These are phyloP conservation scores for Penaeus monodon DNA, from an alignment of 2,888 invertebrate genomes.

Conservation along the genomic window DNA sequence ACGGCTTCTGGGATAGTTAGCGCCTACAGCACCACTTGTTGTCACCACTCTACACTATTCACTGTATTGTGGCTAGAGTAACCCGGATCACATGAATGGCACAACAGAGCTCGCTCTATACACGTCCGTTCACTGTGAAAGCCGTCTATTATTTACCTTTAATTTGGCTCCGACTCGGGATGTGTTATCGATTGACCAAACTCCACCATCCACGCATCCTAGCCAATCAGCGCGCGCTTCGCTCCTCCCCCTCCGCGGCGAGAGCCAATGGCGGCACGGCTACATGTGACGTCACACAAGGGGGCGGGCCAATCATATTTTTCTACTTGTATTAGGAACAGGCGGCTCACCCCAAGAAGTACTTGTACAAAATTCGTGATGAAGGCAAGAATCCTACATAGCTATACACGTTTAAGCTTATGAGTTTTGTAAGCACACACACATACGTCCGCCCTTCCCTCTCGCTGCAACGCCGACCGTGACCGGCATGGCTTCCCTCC, in stretches of 20 bases:
- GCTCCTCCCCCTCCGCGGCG: conserved; percentile 33
- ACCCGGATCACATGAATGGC: conserved; percentile 63
- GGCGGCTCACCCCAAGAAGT: conserved; percentile 29
- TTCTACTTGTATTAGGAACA: conserved; percentile 51
- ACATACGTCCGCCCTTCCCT: not conserved
- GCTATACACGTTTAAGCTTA: conserved; percentile 35
- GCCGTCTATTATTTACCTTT: conserved; percentile 66
- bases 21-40: conserved; percentile 58
- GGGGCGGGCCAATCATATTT: conserved; percentile 55
- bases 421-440: conserved; percentile 1
- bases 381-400: conserved; percentile 51
- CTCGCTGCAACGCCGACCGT: conserved; percentile 5
- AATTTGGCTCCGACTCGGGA: conserved; percentile 64
- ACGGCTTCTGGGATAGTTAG: conserved; percentile 24
- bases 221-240: conserved; percentile 56
- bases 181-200: conserved; percentile 65
- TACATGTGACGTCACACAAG: conserved; percentile 51
- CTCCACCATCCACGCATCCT: conserved; percentile 45
- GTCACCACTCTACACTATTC: conserved; percentile 61
- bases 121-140: conserved; percentile 66
- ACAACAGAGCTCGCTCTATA: conserved; percentile 65
- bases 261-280: conserved; percentile 41
- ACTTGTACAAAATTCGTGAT: conserved; percentile 55
- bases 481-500: too few relatives aligned
- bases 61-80: conserved; percentile 61